Conservation (phyloP, 2,888 invertebrate species). For the Mesorhabditis sp. region DNA sequence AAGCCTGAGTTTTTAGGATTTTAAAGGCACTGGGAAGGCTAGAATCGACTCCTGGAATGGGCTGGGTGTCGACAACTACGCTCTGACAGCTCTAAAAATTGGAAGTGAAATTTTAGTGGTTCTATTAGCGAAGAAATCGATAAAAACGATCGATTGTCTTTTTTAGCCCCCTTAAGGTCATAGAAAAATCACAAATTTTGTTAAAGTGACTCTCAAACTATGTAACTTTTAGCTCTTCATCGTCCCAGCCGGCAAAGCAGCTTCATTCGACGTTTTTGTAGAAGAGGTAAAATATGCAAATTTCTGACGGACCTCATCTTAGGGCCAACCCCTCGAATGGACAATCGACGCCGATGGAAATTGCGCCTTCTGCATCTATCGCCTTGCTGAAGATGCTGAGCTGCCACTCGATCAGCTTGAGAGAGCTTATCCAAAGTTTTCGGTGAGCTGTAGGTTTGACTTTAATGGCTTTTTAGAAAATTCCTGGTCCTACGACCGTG, state of each 20-base stretch:
- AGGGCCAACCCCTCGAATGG: conserved; percentile 45
- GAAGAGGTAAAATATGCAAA: conserved; percentile 1
- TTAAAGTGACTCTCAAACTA: too few species aligned
- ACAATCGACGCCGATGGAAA: conserved; percentile 50
- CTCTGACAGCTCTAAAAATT: too few species aligned
- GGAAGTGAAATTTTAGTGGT: too few species aligned
- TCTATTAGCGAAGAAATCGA: too few species aligned
- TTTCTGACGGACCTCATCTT: conserved; percentile 13
- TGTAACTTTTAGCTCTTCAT: background rate
- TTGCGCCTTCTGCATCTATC: conserved; percentile 52
- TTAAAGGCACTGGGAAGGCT: too few species aligned
- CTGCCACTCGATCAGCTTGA: conserved; percentile 26
- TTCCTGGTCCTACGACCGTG: conserved; percentile 53
- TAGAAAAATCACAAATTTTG: too few species aligned
- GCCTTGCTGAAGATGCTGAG: conserved; percentile 25
- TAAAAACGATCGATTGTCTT: too few species aligned
- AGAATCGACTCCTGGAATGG: too few species aligned
- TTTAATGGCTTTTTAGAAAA: conserved; percentile 40
- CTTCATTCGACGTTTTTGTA: background rate
- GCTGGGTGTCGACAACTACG: too few species aligned
- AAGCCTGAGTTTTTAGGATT: too few species aligned
- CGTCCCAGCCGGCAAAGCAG: background rate
- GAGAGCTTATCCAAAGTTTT: conserved; percentile 50
- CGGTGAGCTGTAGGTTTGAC: conserved; percentile 27
- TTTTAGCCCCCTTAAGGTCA: too few species aligned